A percentile compares a stretch with the other conserved stretches of the same genome.
Evolutionary conservation across 2,797 vertebrate species (phyloP).

Genomic region (Chelonia mydas): DNA sequence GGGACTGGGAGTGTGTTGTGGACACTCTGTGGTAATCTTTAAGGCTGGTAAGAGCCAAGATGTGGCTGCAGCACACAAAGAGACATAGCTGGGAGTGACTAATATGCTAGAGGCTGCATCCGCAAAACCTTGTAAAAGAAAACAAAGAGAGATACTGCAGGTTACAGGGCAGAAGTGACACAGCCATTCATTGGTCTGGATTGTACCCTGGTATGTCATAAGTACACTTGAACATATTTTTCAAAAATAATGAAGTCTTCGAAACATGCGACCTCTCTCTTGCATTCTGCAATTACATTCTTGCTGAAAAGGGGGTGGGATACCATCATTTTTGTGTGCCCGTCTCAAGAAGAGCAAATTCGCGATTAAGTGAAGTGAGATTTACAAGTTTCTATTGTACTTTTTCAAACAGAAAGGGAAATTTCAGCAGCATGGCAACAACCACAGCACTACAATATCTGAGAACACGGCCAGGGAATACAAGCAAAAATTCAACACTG

Average conservation of each 20-base stretch:
- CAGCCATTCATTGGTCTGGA: not conserved
- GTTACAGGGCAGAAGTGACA: not conserved
- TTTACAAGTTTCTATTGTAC: not conserved
- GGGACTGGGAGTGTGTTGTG: not conserved
- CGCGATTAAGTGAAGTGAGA: not conserved
- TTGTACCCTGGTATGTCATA: not conserved
- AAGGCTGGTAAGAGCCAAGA: not conserved
- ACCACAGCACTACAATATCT: not conserved
- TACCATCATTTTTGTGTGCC: not conserved
- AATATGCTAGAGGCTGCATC: not conserved
- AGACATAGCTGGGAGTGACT: not conserved
- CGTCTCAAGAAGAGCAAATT: not conserved
- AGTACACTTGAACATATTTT: conserved; percentile 19
- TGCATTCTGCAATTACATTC: not conserved
- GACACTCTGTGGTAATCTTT: not conserved
- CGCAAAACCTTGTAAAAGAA: not conserved
- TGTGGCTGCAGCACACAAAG: not conserved
- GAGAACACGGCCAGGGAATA: not conserved
- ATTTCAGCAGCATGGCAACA: not conserved
- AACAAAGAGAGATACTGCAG: not conserved
- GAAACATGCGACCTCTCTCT: not conserved
- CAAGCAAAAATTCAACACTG: not conserved
- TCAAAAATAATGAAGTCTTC: conserved; percentile 28
- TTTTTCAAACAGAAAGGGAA: not conserved
- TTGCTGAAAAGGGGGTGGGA: not conserved